phyloP scores from a whole-genome alignment of 2,888 invertebrate genomes.

The Aphidoletes aphidimyza region DNA sequence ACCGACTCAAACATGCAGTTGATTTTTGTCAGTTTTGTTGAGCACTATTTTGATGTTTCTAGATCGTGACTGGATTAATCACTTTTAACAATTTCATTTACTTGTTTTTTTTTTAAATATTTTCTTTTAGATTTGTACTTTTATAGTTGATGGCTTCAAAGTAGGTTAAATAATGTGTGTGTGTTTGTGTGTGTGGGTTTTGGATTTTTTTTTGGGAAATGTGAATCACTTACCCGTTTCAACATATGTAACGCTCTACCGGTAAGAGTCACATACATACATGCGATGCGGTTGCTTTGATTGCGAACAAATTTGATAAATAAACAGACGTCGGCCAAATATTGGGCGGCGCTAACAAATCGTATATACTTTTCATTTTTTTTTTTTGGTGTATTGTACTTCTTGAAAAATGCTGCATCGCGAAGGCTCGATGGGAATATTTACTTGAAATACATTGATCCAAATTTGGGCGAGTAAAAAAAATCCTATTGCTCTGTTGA shows the following conservation, averaged over 20 bases:
- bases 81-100: background rate
- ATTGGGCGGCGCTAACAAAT: background rate
- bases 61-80: background rate
- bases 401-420: too few relatives aligned
- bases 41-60: background rate
- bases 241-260: background rate
- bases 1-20: too few relatives aligned
- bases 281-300: background rate
- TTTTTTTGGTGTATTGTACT: too few relatives aligned
- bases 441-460: too few relatives aligned
- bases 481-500: too few relatives aligned
- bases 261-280: background rate
- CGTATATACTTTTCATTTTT: background rate
- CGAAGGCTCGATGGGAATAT: too few relatives aligned
- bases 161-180: background rate
- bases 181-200: background rate
- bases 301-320: too few relatives aligned
- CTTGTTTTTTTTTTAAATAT: background rate
- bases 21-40: background rate
- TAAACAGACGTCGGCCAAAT: too few relatives aligned
- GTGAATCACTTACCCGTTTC: constrained; percentile 27
- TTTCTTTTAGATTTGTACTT: constrained; percentile 28
- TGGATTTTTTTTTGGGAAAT: background rate
- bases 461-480: too few relatives aligned
- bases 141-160: background rate